These are phyloP conservation scores for Cheilosia impressa DNA, from an alignment of 2,888 invertebrate genomes.

Conservation along the genomic window DNA sequence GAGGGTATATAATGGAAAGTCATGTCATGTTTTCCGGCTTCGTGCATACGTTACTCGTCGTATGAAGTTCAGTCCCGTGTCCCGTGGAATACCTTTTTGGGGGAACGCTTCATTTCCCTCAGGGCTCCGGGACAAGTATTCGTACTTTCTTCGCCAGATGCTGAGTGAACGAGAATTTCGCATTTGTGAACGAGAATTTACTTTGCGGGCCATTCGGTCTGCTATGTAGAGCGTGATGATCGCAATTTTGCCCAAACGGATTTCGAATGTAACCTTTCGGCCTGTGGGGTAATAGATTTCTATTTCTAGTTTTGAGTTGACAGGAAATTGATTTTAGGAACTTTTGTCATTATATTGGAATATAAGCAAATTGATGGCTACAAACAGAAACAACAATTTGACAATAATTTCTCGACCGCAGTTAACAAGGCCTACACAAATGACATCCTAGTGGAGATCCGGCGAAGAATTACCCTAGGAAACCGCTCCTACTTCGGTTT, in stretches of 20 bases:
- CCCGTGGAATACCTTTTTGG: constrained; percentile 14
- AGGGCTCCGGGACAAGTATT: constrained; percentile 40
- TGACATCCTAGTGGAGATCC: too few species aligned
- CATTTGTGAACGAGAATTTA: constrained; percentile 43
- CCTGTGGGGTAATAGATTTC: background rate
- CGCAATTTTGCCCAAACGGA: background rate
- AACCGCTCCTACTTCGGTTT: too few species aligned
- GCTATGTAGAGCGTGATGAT: constrained; percentile 19
- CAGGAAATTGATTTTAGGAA: background rate
- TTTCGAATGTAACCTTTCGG: background rate
- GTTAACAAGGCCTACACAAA: too few species aligned
- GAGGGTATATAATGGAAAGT: constrained; percentile 40
- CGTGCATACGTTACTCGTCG: constrained; percentile 29
- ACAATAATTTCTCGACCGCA: too few species aligned
- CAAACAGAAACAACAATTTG: too few species aligned
- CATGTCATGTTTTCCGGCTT: constrained; percentile 63
- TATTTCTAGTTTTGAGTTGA: background rate
- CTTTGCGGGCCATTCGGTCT: background rate
- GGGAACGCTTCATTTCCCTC: constrained; percentile 7
- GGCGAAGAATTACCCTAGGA: too few species aligned
- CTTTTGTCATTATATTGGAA: too few species aligned
- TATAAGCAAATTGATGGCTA: too few species aligned
- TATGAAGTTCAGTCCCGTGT: constrained; percentile 4
- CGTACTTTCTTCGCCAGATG: constrained; percentile 59
- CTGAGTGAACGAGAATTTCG: constrained; percentile 39